Evolutionary conservation across 1,140 invertebrate species (phyloP), one percentile per base, ranked within the genome.

Genomic region (Calycopis cecrops): DNA sequence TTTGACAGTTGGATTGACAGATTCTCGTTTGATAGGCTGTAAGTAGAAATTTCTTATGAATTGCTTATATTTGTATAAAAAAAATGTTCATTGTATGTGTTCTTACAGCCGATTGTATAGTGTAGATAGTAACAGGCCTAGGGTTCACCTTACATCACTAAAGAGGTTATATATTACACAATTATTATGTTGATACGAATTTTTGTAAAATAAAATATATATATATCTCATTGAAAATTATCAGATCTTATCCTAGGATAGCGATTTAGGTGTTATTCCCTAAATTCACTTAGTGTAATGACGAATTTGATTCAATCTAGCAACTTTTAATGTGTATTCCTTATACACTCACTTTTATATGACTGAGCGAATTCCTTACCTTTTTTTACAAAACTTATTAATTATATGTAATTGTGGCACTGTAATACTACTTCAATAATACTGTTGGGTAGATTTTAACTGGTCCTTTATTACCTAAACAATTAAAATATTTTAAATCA

Each of bases 31-130:
- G 52, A 54, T 34, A 11, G 40, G 52, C 44, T 54, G 52, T 54
- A 47, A 54, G 44, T 54, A 42, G 28, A 54, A 42, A 54, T 47
- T 34, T 35, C 33, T 34, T 35, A 44, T 54, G 33, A 47, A 40
- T 44, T 40, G 40, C 52, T 44, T 47, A 44, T 53, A 44, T 33
- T 37, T 54, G 44, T 54, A 44, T 34, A 44, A 42, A 44, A 53
- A 42, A 54, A 54, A 44, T 54, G 40, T 40, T 40, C 8, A 33
- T 47, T 44, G 17, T 44, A 44, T 17, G 35, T 44, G 14, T 47
- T 54, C 14, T 54, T 47, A 44, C 52, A 54, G 38, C 34, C 21
- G 28, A 44, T 54, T 54, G 52, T 54, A 54, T 54, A 54, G 52
- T 54, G 52, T 54, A 54, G 40, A 54, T 54, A 54, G 14, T 54